Evolutionary conservation across 2,888 invertebrate species (phyloP).

Genomic region (Embidobia sp.): DNA sequence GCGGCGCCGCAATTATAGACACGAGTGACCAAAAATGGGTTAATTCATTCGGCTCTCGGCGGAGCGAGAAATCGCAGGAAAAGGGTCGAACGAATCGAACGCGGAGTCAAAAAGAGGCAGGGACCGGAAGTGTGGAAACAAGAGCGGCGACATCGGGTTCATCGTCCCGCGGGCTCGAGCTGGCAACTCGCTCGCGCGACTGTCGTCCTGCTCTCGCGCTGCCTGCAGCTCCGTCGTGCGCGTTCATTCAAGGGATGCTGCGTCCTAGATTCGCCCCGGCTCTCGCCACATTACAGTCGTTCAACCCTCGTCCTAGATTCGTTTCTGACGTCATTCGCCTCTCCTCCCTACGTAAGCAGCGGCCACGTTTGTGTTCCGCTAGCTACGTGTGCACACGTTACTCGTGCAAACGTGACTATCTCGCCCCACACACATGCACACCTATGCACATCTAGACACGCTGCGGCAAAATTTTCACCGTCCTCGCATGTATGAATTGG

Average conservation of each 20-base stretch:
- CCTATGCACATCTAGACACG: background rate
- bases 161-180: slow-evolving; percentile 26
- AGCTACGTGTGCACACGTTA: slow-evolving; percentile 43
- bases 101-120: background rate
- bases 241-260: slow-evolving; percentile 66
- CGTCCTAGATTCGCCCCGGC: slow-evolving; percentile 76
- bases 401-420: slow-evolving; percentile 43
- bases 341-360: slow-evolving; percentile 56
- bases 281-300: slow-evolving; percentile 78
- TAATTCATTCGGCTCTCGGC: too few relatives aligned
- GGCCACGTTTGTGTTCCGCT: slow-evolving; percentile 42
- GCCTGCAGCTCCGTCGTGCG: slow-evolving; percentile 21
- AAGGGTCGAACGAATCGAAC: too few relatives aligned
- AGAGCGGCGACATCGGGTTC: slow-evolving; percentile 30
- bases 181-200: slow-evolving; percentile 24
- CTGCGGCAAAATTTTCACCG: slow-evolving; percentile 42
- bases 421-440: slow-evolving; percentile 12
- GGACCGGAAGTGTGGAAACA: slow-evolving; percentile 35
- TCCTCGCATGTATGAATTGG: slow-evolving; percentile 51
- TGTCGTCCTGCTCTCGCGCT: too few relatives aligned
- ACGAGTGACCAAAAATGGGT: too few relatives aligned
- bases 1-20: too few relatives aligned
- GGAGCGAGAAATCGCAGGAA: too few relatives aligned
- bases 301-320: slow-evolving; percentile 80
- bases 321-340: slow-evolving; percentile 75